Evolutionary conservation across 30 jellyfish, hydroid and myxozoan genomes (phyloP).

Genomic region (Morbakka virulenta): DNA sequence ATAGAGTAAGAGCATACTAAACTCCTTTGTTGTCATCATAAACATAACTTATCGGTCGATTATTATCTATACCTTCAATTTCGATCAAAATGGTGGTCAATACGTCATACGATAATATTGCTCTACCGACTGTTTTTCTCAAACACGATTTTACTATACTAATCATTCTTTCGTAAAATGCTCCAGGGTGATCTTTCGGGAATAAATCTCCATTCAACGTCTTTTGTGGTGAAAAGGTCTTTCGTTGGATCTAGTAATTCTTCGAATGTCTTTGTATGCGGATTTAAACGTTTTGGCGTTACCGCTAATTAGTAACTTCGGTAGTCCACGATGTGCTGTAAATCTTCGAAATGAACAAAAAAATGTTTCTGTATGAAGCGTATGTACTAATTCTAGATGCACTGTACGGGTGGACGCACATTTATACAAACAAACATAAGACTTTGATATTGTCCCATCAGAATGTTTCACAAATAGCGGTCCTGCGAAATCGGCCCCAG

Average conservation of each 20-base stretch:
- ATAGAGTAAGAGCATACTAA: constrained; percentile 14
- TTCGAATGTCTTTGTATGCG: no score
- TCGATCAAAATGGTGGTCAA: constrained; percentile 1
- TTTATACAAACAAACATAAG: constrained; percentile 4
- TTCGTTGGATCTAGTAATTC: no score
- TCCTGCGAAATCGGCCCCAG: no score
- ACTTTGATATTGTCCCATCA: constrained; percentile 1
- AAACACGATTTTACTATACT: constrained; percentile 12
- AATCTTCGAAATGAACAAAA: constrained; percentile 9
- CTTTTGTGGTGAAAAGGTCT: background rate
- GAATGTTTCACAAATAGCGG: constrained; percentile 2
- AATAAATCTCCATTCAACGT: constrained; percentile 14
- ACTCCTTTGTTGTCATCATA: constrained; percentile 23
- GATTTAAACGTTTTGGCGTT: constrained; percentile 2
- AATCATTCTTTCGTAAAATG: constrained; percentile 28
- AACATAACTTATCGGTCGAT: constrained; percentile 19
- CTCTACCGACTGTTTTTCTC: constrained; percentile 39
- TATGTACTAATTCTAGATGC: no score
- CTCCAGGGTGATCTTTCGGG: constrained; percentile 24
- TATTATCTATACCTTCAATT: constrained; percentile 18
- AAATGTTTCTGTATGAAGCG: no score
- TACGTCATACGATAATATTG: constrained; percentile 10
- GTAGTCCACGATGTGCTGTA: no score
- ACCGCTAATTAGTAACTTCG: no score
- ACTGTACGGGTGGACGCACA: no score